A percentile compares a stretch with the other conserved stretches of the same genome.
phyloP scores from a whole-genome alignment of 2,113 vertebrate genomes.

The Podarcis raffonei region DNA sequence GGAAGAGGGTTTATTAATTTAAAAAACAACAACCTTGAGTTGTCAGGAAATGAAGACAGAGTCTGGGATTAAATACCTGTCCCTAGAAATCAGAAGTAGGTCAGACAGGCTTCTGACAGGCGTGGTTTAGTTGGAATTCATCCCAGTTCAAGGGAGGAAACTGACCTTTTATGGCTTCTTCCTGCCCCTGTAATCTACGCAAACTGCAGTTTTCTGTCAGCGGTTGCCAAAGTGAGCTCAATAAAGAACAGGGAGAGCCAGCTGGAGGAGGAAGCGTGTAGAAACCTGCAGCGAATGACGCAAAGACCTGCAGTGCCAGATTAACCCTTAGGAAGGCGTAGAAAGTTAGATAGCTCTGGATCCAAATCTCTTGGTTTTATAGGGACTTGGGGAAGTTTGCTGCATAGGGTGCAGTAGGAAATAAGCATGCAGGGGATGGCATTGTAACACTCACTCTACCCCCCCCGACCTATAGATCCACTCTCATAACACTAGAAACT shows the following conservation, averaged over 20 bases:
- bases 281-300: neutral
- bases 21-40: too few relatives aligned
- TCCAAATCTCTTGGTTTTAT: neutral
- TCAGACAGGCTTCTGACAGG: slow-evolving; percentile 8
- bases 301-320: neutral
- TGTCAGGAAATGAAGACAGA: slow-evolving; percentile 2
- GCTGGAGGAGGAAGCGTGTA: slow-evolving; percentile 15
- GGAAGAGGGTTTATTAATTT: neutral
- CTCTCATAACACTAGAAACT: too few relatives aligned
- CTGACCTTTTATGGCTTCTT: slow-evolving; percentile 19
- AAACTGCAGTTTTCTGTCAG: neutral
- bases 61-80: neutral
- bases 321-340: slow-evolving; percentile 2
- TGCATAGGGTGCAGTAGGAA: neutral
- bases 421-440: neutral
- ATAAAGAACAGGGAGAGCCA: slow-evolving; percentile 20
- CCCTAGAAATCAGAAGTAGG: slow-evolving; percentile 2
- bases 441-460: neutral
- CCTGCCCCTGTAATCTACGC: neutral
- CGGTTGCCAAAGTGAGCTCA: slow-evolving; percentile 7
- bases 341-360: neutral
- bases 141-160: slow-evolving; percentile 22
- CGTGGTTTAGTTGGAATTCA: neutral
- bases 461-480: too few relatives aligned
- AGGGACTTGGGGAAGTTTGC: neutral